phyloP scores from a whole-genome alignment of 1,140 invertebrate genomes.

The Hermatobates lingyangjiaoensis region DNA sequence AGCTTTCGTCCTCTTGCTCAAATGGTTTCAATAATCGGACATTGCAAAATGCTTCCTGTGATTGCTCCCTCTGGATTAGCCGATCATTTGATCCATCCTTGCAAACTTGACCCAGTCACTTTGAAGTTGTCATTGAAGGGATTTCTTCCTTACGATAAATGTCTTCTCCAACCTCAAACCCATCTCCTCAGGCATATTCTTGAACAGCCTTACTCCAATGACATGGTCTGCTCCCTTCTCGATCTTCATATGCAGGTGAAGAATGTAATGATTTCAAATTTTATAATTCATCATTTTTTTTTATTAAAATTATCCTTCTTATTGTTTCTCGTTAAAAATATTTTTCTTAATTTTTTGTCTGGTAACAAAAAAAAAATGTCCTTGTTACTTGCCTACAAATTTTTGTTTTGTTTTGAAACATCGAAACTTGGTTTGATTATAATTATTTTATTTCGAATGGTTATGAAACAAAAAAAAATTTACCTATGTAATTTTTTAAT shows the following conservation, averaged over 20 bases:
- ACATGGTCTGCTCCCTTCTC: constrained; percentile 90
- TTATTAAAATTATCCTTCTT: neutral
- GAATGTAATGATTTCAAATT: constrained; percentile 10
- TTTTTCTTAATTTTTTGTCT: no score
- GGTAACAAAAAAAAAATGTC: no score
- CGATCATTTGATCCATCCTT: constrained; percentile 72
- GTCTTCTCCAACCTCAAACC: constrained; percentile 77
- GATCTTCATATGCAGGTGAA: constrained; percentile 80
- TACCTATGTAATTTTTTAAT: no score
- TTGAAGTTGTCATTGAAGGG: constrained; percentile 79
- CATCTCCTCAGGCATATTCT: constrained; percentile 72
- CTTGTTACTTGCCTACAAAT: no score
- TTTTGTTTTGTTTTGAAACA: neutral
- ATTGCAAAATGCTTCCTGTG: constrained; percentile 76
- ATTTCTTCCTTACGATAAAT: constrained; percentile 75
- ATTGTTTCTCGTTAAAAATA: neutral
- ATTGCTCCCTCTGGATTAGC: constrained; percentile 82
- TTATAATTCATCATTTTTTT: neutral
- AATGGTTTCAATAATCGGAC: constrained; percentile 85
- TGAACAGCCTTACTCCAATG: constrained; percentile 85
- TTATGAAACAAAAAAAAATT: no score
- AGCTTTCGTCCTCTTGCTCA: constrained; percentile 80
- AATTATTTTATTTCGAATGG: no score
- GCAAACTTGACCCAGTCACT: constrained; percentile 72
- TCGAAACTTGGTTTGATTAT: no score